These are phyloP conservation scores for Octonoba sinensis DNA, from an alignment of 2,888 invertebrate species.

Conservation along the genomic window DNA sequence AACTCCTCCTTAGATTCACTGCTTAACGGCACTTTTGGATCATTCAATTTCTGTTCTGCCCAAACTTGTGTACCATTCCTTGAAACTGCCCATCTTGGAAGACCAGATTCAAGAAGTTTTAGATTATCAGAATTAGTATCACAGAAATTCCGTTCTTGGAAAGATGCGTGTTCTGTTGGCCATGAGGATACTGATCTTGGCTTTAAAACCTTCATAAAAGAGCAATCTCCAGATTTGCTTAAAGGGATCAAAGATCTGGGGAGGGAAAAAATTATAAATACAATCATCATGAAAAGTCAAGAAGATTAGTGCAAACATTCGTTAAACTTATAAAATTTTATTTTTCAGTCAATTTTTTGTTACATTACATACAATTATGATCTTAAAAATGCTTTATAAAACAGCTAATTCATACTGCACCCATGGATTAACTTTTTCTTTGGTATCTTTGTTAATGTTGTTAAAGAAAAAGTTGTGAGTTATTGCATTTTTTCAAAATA, in stretches of 20 bases:
- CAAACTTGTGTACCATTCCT: not conserved
- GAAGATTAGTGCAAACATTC: no score
- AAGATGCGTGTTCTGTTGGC: not conserved
- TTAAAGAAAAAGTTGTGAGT: no score
- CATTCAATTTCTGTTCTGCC: no score
- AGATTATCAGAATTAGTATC: not conserved
- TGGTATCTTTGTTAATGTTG: no score
- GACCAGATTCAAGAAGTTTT: not conserved
- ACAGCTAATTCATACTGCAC: no score
- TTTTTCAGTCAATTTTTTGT: no score
- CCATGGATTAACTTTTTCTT: no score
- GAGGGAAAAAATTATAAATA: not conserved
- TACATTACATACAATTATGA: no score
- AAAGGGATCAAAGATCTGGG: not conserved
- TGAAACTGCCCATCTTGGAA: conserved; percentile 39
- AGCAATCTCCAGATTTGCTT: not conserved
- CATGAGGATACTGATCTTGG: not conserved
- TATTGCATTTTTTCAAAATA: no score
- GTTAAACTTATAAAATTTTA: no score
- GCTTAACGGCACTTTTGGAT: no score
- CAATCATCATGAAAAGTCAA: not conserved
- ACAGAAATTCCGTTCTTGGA: not conserved
- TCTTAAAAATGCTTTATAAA: no score
- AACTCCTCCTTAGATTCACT: not conserved
- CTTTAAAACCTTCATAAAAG: not conserved